Percentiles rank a stretch among this genome's conserved stretches.
phyloP scores from a whole-genome alignment of 2,888 invertebrate species.

The Melieria picta region DNA sequence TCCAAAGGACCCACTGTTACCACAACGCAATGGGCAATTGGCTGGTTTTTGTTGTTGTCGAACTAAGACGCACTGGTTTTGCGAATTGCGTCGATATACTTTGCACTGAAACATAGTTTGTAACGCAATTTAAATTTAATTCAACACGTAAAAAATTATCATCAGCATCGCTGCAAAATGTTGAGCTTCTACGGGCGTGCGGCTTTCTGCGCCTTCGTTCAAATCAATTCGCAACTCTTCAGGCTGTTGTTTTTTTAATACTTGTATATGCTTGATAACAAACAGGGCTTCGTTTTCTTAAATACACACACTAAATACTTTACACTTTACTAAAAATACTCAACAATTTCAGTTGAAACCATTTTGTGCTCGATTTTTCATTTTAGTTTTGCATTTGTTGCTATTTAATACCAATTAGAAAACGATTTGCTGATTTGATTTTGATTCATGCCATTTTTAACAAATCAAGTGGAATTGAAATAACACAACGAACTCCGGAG shows the following conservation, averaged over 20 bases:
- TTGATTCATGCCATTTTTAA: background rate
- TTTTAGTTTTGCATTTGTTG: slow-evolving; percentile 28
- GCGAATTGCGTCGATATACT: too few species aligned
- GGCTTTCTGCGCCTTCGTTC: too few species aligned
- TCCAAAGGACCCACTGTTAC: too few species aligned
- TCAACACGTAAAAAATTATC: too few species aligned
- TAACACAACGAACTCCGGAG: background rate
- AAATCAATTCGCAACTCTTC: too few species aligned
- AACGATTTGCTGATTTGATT: slow-evolving; percentile 7
- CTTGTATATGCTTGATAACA: slow-evolving; percentile 30
- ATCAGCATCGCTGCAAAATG: too few species aligned
- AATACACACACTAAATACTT: slow-evolving; percentile 27
- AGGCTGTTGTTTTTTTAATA: background rate
- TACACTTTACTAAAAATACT: slow-evolving; percentile 61
- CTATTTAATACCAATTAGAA: slow-evolving; percentile 29
- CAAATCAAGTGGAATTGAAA: background rate
- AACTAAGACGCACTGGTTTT: too few species aligned
- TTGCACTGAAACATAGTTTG: too few species aligned
- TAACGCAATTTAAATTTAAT: too few species aligned
- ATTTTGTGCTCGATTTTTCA: slow-evolving; percentile 54
- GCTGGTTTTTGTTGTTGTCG: too few species aligned
- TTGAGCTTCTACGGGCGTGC: too few species aligned
- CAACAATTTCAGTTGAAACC: slow-evolving; percentile 67
- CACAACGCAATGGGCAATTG: too few species aligned
- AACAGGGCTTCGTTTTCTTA: slow-evolving; percentile 28